Base-by-base conservation (phyloP, 2,888 invertebrate species). In the Orchestes rusci region DNA sequence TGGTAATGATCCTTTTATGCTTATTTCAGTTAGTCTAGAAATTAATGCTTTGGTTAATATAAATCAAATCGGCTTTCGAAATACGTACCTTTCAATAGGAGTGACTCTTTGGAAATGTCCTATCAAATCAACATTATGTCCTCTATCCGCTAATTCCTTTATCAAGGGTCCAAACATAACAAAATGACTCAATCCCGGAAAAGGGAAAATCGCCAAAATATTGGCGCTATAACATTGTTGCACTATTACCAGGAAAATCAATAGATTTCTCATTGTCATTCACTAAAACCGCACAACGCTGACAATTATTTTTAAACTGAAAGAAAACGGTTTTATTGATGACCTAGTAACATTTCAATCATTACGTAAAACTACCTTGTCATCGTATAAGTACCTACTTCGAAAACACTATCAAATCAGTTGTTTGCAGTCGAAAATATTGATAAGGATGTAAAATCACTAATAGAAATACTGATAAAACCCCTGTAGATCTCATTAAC, bases 181-280 rank as follows among this genome's bases (percentile, higher is more conserved):
- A 56, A 80, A 82, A 62, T 84, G 84, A 45, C 84, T 85, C 54
- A 76, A 79, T 2, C 82, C 81, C 3, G 74, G 70, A 54, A 82
- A 78, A 0, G 79, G 77, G 59, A 82, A 82, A 45, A 82, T 64
- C 13, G 74, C 81, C 20, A 84, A 66, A 53, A 84, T 77, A 35
- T 72, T 74, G 35, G 55, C 56, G n/a, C 16, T 27, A 1, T 12
- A 10, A 28, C 38, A 38, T 38, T n/a, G n/a, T 12, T 27, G 10
- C 27, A 27, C 10, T 27, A 12, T 27, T n/a, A 27, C 12, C 27
- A 27, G 27, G 27, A 27, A n/a, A 27, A 27, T 10, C 27, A 12
- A 12, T 12, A 27, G n/a, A 27, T 12, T 12, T 27, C 27, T 10
- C 2, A 27, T 10, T 2, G n/a, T n/a, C 27, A 27, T 27, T 2